A percentile compares a stretch with the other conserved stretches of the same genome.
These are phyloP conservation scores for Trichomalopsis sarcophagae DNA, from an alignment of 1,140 invertebrate species.

Conservation along the genomic window DNA sequence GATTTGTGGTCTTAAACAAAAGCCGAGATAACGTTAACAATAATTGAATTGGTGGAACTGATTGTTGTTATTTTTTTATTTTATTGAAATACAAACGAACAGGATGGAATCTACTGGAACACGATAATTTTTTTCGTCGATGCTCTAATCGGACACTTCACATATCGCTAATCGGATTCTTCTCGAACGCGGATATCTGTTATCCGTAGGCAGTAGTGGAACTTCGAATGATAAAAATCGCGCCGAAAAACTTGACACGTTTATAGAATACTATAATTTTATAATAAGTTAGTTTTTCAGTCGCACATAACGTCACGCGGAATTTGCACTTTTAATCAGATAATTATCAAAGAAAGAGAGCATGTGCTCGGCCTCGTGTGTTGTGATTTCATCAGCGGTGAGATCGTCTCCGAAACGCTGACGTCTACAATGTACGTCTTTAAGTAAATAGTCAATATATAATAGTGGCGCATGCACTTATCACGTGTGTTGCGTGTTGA, in stretches of 20 bases:
- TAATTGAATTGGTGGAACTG: no score
- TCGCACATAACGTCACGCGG: no score
- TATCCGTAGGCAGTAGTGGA: not conserved
- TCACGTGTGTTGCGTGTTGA: conserved; percentile 41
- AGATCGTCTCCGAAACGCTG: conserved; percentile 44
- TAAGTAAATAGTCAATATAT: not conserved
- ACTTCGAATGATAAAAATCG: not conserved
- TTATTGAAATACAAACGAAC: not conserved
- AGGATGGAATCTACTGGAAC: not conserved
- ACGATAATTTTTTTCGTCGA: not conserved
- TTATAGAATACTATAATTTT: no score
- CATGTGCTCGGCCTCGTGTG: not conserved
- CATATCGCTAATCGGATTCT: not conserved
- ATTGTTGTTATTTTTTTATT: no score
- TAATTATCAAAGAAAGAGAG: conserved; percentile 19
- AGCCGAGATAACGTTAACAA: no score
- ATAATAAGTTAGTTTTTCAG: no score
- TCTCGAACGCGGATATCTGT: not conserved
- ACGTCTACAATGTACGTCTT: conserved; percentile 15
- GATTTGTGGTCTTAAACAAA: no score
- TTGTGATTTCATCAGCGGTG: conserved; percentile 33
- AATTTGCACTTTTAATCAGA: not conserved
- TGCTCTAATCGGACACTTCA: not conserved
- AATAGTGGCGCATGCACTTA: conserved; percentile 45
- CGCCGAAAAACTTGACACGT: no score